A percentile compares a stretch with the other conserved stretches of the same genome.
phyloP scores from a whole-genome alignment of 2,888 invertebrate species.

The Alentia gelatinosa region DNA sequence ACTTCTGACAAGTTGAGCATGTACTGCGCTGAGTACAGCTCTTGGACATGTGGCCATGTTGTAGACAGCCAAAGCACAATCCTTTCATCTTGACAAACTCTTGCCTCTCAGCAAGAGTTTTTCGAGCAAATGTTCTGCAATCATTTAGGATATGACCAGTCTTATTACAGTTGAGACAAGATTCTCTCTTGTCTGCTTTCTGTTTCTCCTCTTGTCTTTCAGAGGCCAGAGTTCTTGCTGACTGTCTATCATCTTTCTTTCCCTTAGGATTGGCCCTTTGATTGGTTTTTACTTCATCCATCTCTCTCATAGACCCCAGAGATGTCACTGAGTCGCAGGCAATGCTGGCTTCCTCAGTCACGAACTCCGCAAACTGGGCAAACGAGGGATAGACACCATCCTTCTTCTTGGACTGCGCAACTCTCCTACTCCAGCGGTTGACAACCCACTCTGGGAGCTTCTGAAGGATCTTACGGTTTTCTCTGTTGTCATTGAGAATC shows the following conservation, averaged over 20 bases:
- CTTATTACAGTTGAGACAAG: neutral
- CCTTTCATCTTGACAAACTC: slow-evolving; percentile 57
- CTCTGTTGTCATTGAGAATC: too few species aligned
- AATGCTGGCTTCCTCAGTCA: slow-evolving; percentile 62
- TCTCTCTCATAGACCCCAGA: slow-evolving; percentile 21
- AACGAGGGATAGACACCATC: slow-evolving; percentile 57
- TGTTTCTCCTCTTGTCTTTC: too few species aligned
- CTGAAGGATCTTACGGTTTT: too few species aligned
- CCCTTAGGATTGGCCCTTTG: neutral
- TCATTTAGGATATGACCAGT: neutral
- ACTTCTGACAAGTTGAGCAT: slow-evolving; percentile 15
- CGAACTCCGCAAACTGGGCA: slow-evolving; percentile 59
- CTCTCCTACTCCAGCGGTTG: neutral
- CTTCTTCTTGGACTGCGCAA: slow-evolving; percentile 53
- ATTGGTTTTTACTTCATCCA: neutral
- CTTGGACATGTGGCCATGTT: slow-evolving; percentile 62
- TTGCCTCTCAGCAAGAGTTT: neutral
- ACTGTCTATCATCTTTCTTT: neutral
- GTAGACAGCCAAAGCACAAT: slow-evolving; percentile 66
- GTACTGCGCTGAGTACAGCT: slow-evolving; percentile 61
- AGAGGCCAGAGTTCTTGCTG: neutral
- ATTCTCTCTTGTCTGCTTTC: neutral
- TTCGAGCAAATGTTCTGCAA: neutral
- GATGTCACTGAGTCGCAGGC: slow-evolving; percentile 64
- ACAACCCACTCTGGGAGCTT: slow-evolving; percentile 63